Percentiles rank a stretch among this genome's conserved stretches.
Conservation (phyloP, 1,140 invertebrate species). For the Aphelenchoides besseyi region DNA sequence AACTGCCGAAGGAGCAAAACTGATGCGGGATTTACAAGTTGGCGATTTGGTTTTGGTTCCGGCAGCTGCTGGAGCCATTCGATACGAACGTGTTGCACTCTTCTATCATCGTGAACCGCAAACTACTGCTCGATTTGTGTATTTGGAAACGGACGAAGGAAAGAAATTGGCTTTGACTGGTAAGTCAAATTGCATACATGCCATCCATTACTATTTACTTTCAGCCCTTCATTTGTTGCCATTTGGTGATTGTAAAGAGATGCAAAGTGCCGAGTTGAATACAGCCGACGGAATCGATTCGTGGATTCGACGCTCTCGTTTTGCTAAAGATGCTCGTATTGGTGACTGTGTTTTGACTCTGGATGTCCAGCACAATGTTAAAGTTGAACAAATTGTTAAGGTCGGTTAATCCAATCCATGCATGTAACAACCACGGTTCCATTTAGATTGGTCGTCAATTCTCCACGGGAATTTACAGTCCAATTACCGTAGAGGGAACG, state of each 20-base stretch:
- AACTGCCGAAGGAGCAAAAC: conserved; percentile 37
- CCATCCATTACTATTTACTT: conserved; percentile 17
- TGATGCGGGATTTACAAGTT: conserved; percentile 41
- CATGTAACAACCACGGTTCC: not conserved
- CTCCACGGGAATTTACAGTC: conserved; percentile 77
- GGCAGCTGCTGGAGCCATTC: conserved; percentile 31
- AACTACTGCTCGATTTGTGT: conserved; percentile 32
- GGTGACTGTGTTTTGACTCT: conserved; percentile 48
- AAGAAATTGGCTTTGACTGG: conserved; percentile 46
- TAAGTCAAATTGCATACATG: conserved; percentile 35
- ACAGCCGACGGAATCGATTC: conserved; percentile 33
- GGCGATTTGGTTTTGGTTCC: conserved; percentile 46
- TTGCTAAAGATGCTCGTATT: conserved; percentile 42
- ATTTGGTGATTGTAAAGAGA: conserved; percentile 45
- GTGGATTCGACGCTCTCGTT: conserved; percentile 46
- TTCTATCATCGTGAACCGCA: conserved; percentile 51
- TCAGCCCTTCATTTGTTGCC: conserved; percentile 48
- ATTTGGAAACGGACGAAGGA: conserved; percentile 39
- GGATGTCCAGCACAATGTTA: conserved; percentile 20
- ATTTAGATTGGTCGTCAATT: conserved; percentile 45
- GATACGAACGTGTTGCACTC: conserved; percentile 52
- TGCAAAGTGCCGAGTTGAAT: conserved; percentile 23
- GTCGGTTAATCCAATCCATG: conserved; percentile 15
- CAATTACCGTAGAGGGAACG: conserved; percentile 80
- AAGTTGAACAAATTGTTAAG: conserved; percentile 40